Conservation (phyloP, 2,888 invertebrate genomes). For the Encarsia formosa region DNA sequence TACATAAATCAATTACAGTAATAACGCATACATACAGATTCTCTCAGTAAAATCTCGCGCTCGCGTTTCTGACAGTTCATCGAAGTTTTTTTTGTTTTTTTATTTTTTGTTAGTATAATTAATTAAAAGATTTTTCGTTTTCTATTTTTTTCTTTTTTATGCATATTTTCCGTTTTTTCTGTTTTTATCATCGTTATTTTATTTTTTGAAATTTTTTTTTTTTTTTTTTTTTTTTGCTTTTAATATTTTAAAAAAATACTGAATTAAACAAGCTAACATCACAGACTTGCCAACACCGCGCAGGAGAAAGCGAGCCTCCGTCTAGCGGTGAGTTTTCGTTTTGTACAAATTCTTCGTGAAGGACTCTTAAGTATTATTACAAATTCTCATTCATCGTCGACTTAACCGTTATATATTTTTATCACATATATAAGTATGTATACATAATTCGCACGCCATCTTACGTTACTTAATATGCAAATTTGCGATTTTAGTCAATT, state of each 20-base stretch:
- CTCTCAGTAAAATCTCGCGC: conserved; percentile 25
- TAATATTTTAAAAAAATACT: conserved; percentile 50
- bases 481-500: background rate
- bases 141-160: conserved; percentile 11
- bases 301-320: conserved; percentile 16
- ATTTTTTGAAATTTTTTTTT: conserved; percentile 26
- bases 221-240: conserved; percentile 34
- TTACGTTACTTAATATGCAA: background rate
- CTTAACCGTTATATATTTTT: conserved; percentile 22
- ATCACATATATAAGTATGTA: conserved; percentile 28
- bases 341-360: conserved; percentile 52
- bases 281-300: conserved; percentile 46
- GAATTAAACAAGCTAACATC: conserved; percentile 53
- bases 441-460: conserved; percentile 25
- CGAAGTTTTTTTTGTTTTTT: conserved; percentile 3
- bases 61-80: conserved; percentile 20
- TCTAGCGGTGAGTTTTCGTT: conserved; percentile 40
- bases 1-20: conserved; percentile 8
- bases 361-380: conserved; percentile 38
- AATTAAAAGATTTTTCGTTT: background rate
- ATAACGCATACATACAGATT: conserved; percentile 11
- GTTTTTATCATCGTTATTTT: conserved; percentile 5
- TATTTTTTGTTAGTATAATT: conserved; percentile 1
- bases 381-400: conserved; percentile 29
- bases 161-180: conserved; percentile 12